Percentiles rank a stretch among this genome's conserved stretches.
These are phyloP conservation scores for Characodon lateralis DNA, from an alignment of 2,797 vertebrate species.

Conservation along the genomic window DNA sequence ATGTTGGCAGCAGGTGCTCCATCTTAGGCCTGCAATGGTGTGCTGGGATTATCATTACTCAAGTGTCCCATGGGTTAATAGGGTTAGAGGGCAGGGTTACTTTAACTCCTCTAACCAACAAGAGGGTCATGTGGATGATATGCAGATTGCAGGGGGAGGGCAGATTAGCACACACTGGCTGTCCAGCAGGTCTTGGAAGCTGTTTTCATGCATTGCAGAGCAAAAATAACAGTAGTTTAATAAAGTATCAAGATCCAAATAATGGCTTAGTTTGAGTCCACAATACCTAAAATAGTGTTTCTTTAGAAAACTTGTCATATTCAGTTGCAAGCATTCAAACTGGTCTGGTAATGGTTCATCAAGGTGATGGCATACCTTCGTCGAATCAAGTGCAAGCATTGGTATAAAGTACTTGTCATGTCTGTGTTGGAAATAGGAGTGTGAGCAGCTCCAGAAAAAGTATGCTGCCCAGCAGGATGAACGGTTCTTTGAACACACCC, in stretches of 20 bases:
- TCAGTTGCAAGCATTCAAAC: neutral
- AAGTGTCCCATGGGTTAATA: slow-evolving; percentile 37
- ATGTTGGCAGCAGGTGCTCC: slow-evolving; percentile 24
- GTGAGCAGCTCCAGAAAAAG: slow-evolving; percentile 97
- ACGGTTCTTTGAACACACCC: slow-evolving; percentile 92
- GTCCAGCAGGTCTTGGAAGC: neutral
- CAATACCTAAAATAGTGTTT: neutral
- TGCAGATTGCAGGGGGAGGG: neutral
- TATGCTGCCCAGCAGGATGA: slow-evolving; percentile 93
- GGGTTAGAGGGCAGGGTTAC: slow-evolving; percentile 4
- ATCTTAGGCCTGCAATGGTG: slow-evolving; percentile 13
- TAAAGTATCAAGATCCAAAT: neutral
- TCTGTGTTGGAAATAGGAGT: slow-evolving; percentile 82
- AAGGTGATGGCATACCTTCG: neutral
- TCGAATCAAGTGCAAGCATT: neutral
- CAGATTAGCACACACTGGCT: neutral
- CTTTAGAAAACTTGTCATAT: neutral
- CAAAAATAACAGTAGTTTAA: neutral
- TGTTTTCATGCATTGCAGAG: neutral
- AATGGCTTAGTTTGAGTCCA: neutral
- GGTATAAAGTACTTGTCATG: neutral
- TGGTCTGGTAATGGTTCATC: neutral
- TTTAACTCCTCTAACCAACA: neutral
- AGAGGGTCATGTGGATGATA: neutral
- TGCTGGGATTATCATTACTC: slow-evolving; percentile 36